These are phyloP conservation scores for Quadroppia sp. DNA, from an alignment of 2,888 invertebrate genomes.

Conservation along the genomic window DNA sequence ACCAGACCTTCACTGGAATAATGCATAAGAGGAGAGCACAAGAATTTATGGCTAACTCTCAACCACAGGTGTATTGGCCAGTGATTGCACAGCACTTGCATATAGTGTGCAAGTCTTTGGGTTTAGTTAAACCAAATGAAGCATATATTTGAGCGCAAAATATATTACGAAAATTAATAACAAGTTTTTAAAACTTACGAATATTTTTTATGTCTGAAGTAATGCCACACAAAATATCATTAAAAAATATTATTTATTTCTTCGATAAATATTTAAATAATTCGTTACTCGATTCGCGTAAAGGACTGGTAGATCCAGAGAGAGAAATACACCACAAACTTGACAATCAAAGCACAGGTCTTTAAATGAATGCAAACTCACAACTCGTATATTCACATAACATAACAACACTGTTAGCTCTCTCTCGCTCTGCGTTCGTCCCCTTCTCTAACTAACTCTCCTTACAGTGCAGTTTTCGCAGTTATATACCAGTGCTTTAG, in stretches of 20 bases:
- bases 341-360: constrained; percentile 34
- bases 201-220: background rate
- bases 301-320: background rate
- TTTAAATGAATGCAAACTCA: constrained; percentile 13
- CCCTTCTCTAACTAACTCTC: background rate
- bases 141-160: background rate
- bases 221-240: background rate
- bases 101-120: background rate
- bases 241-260: background rate
- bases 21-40: background rate
- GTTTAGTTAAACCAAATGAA: background rate
- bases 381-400: background rate
- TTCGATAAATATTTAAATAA: background rate
- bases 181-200: background rate
- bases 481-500: background rate
- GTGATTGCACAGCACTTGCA: background rate
- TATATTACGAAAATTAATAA: no score
- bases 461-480: background rate
- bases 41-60: constrained; percentile 6
- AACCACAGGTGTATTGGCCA: constrained; percentile 1
- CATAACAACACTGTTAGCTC: background rate
- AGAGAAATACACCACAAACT: background rate
- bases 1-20: background rate
- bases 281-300: background rate
- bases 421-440: background rate